Conservation (phyloP, 2,113 vertebrate genomes). For the Propithecus coquereli region DNA sequence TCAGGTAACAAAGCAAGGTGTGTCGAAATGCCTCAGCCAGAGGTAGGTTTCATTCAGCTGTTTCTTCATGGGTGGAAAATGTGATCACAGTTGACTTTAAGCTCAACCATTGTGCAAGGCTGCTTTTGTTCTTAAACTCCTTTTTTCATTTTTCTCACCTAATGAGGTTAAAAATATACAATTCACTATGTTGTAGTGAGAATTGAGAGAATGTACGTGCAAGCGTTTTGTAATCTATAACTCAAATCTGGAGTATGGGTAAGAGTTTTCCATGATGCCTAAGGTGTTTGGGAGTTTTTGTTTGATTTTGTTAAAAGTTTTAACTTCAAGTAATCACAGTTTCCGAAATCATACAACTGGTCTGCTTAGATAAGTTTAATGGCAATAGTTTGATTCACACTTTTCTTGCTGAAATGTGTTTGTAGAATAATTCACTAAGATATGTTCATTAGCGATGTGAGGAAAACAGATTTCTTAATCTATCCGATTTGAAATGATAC, state of each 20-base stretch:
- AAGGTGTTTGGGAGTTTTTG: background rate
- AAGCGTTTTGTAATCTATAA: background rate
- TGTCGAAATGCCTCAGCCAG: background rate
- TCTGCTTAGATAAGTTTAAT: background rate
- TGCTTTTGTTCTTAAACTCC: constrained; percentile 6
- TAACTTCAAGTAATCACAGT: background rate
- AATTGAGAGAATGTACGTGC: background rate
- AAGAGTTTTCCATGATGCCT: background rate
- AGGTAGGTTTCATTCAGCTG: background rate
- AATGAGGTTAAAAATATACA: background rate
- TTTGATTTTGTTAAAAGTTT: constrained; percentile 2
- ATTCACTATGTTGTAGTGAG: background rate
- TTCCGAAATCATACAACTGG: background rate
- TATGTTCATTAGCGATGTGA: background rate
- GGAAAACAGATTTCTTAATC: background rate
- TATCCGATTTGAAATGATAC: background rate
- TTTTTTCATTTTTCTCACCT: background rate
- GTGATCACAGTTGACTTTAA: background rate
- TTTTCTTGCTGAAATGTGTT: constrained; percentile 18
- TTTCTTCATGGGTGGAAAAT: background rate
- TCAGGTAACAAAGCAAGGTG: background rate
- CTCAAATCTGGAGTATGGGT: background rate
- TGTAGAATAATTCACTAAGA: background rate
- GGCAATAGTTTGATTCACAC: background rate
- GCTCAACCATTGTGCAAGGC: background rate